Percentiles rank a stretch among this genome's conserved stretches.
These are phyloP conservation scores for Patiria miniata DNA, from an alignment of 35 echinoderm and acorn worm genomes.

Conservation along the genomic window DNA sequence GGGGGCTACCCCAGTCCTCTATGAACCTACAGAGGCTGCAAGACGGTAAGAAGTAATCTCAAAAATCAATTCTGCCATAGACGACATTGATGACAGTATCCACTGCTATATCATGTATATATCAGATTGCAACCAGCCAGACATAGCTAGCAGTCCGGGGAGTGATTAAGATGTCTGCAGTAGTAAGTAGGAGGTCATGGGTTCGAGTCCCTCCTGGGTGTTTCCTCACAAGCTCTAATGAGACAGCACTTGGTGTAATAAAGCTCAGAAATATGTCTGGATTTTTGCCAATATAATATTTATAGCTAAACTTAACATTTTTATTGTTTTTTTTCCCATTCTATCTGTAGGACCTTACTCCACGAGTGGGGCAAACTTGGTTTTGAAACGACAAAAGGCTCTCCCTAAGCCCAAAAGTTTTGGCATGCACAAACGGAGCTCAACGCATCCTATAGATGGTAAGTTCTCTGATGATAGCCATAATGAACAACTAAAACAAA, in stretches of 20 bases:
- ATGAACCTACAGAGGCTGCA: conserved; percentile 44
- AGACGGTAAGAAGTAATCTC: conserved; percentile 39
- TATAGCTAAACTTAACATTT: not conserved
- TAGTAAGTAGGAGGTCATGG: no score
- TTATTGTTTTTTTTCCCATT: conserved; percentile 15
- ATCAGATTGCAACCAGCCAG: no score
- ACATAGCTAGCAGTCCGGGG: no score
- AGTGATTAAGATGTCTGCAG: no score
- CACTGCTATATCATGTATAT: no score
- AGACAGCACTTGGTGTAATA: no score
- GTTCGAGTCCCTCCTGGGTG: no score
- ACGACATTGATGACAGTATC: no score
- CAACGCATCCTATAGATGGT: conserved; percentile 83
- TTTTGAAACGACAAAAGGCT: conserved; percentile 55
- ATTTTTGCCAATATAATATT: no score
- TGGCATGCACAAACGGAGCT: conserved; percentile 53
- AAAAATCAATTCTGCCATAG: no score
- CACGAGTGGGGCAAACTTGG: conserved; percentile 33
- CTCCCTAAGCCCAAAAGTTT: conserved; percentile 59
- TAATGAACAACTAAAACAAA: not conserved
- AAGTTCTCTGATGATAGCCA: not conserved
- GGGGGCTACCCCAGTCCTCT: conserved; percentile 35
- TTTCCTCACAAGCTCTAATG: no score
- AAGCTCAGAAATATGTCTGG: no score
- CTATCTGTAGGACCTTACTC: conserved; percentile 35